Evolutionary conservation across 1,140 invertebrate genomes (phyloP).

Genomic region (Drosophila ananassae): DNA sequence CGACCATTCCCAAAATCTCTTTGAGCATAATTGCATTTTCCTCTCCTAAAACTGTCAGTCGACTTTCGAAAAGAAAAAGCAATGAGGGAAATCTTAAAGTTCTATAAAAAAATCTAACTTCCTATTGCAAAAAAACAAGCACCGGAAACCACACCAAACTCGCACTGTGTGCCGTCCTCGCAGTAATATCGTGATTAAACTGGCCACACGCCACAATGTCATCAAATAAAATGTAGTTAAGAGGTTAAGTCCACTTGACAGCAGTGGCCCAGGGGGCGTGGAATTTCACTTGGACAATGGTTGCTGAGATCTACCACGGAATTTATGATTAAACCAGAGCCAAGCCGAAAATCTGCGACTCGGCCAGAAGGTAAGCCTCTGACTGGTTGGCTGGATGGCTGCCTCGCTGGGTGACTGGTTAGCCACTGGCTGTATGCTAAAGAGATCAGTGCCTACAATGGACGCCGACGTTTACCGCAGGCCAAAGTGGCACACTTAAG

Average conservation of each 20-base stretch:
- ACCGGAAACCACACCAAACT: background rate
- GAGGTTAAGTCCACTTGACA: constrained; percentile 52
- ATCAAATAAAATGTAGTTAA: constrained; percentile 58
- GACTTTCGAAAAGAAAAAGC: constrained; percentile 19
- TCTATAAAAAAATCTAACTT: too few relatives aligned
- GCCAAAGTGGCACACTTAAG: constrained; percentile 81
- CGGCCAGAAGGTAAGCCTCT: constrained; percentile 63
- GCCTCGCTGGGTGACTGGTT: background rate
- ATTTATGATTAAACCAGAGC: constrained; percentile 76
- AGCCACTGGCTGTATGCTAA: constrained; percentile 64
- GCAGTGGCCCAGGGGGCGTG: constrained; percentile 15
- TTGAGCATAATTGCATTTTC: constrained; percentile 40
- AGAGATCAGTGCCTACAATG: constrained; percentile 69
- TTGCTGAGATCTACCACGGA: constrained; percentile 43
- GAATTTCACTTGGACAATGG: constrained; percentile 35
- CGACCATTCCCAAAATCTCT: constrained; percentile 16
- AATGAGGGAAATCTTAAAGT: background rate
- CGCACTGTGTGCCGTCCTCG: constrained; percentile 2
- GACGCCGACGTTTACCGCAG: constrained; percentile 69
- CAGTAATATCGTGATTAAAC: constrained; percentile 50
- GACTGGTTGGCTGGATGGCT: background rate
- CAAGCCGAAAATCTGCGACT: constrained; percentile 48
- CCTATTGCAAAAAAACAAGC: background rate
- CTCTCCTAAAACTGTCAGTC: constrained; percentile 15
- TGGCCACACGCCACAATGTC: constrained; percentile 52